phyloP scores from a whole-genome alignment of 1,140 invertebrate species.

The Diachasmimorpha longicaudata region DNA sequence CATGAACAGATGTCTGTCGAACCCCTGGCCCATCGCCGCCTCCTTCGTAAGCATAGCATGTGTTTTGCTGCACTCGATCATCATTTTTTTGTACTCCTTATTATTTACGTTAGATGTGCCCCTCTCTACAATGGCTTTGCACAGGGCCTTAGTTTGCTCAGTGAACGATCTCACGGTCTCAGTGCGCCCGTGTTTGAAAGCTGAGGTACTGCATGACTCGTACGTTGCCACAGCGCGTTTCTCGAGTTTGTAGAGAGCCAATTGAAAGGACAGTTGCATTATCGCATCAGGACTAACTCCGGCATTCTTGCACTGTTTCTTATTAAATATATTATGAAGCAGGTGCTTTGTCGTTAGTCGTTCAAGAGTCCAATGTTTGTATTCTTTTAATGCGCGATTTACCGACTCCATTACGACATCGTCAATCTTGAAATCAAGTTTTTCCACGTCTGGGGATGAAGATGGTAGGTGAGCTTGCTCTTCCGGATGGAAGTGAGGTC shows the following conservation, averaged over 20 bases:
- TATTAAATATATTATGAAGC: conserved; percentile 75
- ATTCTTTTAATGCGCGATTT: conserved; percentile 69
- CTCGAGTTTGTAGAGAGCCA: conserved; percentile 81
- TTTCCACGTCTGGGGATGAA: conserved; percentile 36
- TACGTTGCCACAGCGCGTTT: conserved; percentile 83
- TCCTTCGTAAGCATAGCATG: conserved; percentile 89
- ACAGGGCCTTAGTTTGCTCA: conserved; percentile 75
- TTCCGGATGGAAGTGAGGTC: conserved; percentile 44
- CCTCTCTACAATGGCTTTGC: conserved; percentile 66
- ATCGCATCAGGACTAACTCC: conserved; percentile 94
- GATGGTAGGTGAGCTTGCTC: conserved; percentile 30
- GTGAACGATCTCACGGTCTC: conserved; percentile 94
- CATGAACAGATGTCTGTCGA: conserved; percentile 91
- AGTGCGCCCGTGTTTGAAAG: conserved; percentile 95
- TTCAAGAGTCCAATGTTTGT: conserved; percentile 65
- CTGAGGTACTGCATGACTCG: conserved; percentile 96
- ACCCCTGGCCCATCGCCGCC: conserved; percentile 87
- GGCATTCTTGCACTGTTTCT: conserved; percentile 80
- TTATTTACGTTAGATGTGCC: conserved; percentile 56
- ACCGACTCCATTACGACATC: conserved; percentile 73
- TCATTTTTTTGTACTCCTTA: conserved; percentile 72
- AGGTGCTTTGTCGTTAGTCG: conserved; percentile 78
- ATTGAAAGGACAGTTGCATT: conserved; percentile 96
- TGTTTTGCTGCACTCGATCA: conserved; percentile 81
- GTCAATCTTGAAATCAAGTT: conserved; percentile 76